These are phyloP conservation scores for Hymenochirus boettgeri DNA, from an alignment of 2,113 vertebrate species.

Conservation along the genomic window DNA sequence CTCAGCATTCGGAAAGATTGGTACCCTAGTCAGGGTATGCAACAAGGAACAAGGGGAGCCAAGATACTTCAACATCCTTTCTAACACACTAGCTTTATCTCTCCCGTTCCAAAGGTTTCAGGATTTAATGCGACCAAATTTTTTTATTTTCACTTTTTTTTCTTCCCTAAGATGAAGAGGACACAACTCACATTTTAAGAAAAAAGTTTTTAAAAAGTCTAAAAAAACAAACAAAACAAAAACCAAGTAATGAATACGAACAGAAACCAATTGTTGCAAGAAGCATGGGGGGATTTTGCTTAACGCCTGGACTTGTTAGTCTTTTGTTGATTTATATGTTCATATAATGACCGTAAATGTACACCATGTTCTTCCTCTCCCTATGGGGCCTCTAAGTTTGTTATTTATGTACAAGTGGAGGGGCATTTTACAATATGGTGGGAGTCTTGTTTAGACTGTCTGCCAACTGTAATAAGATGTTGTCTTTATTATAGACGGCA, in stretches of 20 bases:
- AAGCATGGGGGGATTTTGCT: constrained; percentile 25
- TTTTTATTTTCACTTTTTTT: constrained; percentile 68
- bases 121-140: constrained; percentile 89
- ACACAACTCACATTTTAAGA: constrained; percentile 60
- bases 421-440: too few relatives aligned
- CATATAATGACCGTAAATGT: neutral
- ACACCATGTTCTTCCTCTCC: constrained; percentile 8
- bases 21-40: constrained; percentile 73
- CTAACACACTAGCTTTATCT: constrained; percentile 67
- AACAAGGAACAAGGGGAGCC: constrained; percentile 60
- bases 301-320: constrained; percentile 5
- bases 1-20: constrained; percentile 22
- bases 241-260: constrained; percentile 4
- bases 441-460: too few relatives aligned
- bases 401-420: too few relatives aligned
- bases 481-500: too few relatives aligned
- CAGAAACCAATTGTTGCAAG: constrained; percentile 13
- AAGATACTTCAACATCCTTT: constrained; percentile 31
- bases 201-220: constrained; percentile 44
- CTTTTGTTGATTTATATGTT: constrained; percentile 22
- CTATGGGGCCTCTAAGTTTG: neutral
- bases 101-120: constrained; percentile 68
- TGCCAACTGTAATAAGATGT: too few relatives aligned
- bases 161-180: constrained; percentile 59
- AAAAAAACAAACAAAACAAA: constrained; percentile 37